Conservation (phyloP, 2,113 vertebrate species). For the Vulpes lagopus region DNA sequence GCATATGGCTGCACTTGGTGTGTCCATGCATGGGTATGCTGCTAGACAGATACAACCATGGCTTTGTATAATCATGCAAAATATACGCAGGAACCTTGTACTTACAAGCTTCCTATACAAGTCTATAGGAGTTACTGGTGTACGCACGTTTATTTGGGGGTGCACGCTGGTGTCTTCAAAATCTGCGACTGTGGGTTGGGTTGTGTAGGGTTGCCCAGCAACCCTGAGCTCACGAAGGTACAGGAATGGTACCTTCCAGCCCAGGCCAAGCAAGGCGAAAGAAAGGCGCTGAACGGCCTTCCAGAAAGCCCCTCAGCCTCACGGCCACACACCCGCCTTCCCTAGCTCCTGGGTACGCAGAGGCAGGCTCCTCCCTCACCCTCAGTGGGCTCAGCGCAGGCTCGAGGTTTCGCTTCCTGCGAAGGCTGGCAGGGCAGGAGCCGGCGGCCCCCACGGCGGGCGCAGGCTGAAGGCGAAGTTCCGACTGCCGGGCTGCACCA, state of each 20-base stretch:
- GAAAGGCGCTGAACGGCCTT: background rate
- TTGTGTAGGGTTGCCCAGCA: background rate
- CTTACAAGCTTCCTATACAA: background rate
- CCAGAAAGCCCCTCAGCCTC: background rate
- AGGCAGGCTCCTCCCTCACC: background rate
- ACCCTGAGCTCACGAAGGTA: background rate
- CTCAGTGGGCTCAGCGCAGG: slow-evolving; percentile 46
- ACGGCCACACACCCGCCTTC: background rate
- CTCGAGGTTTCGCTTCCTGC: slow-evolving; percentile 37
- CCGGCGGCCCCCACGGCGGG: background rate
- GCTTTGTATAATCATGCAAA: background rate
- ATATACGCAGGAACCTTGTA: background rate
- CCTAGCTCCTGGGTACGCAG: background rate
- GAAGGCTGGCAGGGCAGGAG: background rate
- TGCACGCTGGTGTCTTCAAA: background rate
- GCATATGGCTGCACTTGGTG: background rate
- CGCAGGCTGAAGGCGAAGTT: background rate
- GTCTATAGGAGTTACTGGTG: background rate
- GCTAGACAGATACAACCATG: background rate
- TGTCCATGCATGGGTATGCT: no score
- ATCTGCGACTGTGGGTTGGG: background rate
- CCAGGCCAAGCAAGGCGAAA: background rate
- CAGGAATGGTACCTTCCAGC: background rate
- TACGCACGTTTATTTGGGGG: background rate
- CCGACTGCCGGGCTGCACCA: background rate